phyloP scores from a whole-genome alignment of 2,797 vertebrate genomes.

The Ctenopoma multispine region DNA sequence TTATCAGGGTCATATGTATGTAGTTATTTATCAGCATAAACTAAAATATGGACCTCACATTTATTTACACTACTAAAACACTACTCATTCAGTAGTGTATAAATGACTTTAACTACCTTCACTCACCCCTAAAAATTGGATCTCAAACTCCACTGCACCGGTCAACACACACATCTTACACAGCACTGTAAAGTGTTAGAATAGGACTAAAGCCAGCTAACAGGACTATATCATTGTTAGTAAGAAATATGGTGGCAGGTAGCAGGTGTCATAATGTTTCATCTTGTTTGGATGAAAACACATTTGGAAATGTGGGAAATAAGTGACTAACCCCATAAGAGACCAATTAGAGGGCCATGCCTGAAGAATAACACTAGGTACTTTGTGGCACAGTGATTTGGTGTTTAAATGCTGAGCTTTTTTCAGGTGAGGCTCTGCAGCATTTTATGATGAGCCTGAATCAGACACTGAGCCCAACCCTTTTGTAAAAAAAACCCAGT shows the following conservation, averaged over 20 bases:
- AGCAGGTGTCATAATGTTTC: conserved; percentile 10
- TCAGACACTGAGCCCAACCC: conserved; percentile 39
- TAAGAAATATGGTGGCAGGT: neutral
- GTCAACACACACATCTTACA: too few relatives aligned
- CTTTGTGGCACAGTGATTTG: conserved; percentile 11
- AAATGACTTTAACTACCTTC: too few relatives aligned
- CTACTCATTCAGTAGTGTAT: too few relatives aligned
- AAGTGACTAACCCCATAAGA: conserved; percentile 9
- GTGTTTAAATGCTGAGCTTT: conserved; percentile 37
- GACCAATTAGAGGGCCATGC: conserved; percentile 24
- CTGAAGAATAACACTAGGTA: conserved; percentile 1
- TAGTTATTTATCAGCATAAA: too few relatives aligned
- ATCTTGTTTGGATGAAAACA: conserved; percentile 23
- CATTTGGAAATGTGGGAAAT: conserved; percentile 32
- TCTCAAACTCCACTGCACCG: neutral
- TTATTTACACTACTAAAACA: too few relatives aligned
- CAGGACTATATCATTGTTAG: neutral
- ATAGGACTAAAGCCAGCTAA: neutral
- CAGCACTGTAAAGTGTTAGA: neutral
- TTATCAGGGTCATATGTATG: too few relatives aligned
- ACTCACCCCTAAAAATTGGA: too few relatives aligned
- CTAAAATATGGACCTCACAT: too few relatives aligned
- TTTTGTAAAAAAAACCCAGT: conserved; percentile 23
- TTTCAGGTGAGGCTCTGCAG: conserved; percentile 38
- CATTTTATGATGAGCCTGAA: conserved; percentile 49